phyloP scores from a whole-genome alignment of 1,140 invertebrate genomes.

The Steinernema feltiae region DNA sequence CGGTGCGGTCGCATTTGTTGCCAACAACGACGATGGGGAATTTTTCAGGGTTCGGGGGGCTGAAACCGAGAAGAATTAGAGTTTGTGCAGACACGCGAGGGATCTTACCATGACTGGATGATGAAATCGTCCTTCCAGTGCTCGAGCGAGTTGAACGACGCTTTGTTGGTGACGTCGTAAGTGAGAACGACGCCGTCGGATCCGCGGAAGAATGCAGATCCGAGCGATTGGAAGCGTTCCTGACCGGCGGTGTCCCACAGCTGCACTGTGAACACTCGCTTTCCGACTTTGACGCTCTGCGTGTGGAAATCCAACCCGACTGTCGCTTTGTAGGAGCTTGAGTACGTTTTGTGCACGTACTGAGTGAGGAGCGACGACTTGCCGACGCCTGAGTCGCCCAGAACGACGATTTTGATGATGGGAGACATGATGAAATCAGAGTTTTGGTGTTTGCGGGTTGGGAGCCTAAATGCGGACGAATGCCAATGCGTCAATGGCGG shows the following conservation, averaged over 20 bases:
- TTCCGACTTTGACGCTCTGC: not conserved
- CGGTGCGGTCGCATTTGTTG: constrained; percentile 94
- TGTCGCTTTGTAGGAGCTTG: constrained; percentile 96
- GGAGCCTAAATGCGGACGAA: not conserved
- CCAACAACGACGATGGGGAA: constrained; percentile 98
- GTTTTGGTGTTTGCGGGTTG: not conserved
- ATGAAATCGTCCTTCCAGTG: constrained; percentile 32
- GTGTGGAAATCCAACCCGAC: constrained; percentile 86
- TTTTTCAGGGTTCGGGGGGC: constrained; percentile 71
- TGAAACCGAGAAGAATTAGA: constrained; percentile 80
- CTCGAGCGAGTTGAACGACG: constrained; percentile 58
- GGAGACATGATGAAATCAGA: not conserved
- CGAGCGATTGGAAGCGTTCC: constrained; percentile 92
- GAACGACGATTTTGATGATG: constrained; percentile 73
- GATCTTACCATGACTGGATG: not conserved
- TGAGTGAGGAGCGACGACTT: constrained; percentile 89
- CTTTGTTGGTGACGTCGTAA: constrained; percentile 92
- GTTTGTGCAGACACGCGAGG: constrained; percentile 80
- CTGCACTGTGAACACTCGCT: constrained; percentile 70
- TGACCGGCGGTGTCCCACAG: constrained; percentile 93
- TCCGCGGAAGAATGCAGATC: constrained; percentile 83
- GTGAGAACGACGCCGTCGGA: constrained; percentile 98
- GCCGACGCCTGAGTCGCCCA: constrained; percentile 84
- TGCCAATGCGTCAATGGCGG: not conserved
- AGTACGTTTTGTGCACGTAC: constrained; percentile 91